Evolutionary conservation across 2,113 vertebrate species (phyloP).

Genomic region (Aspiorhynchus laticeps): DNA sequence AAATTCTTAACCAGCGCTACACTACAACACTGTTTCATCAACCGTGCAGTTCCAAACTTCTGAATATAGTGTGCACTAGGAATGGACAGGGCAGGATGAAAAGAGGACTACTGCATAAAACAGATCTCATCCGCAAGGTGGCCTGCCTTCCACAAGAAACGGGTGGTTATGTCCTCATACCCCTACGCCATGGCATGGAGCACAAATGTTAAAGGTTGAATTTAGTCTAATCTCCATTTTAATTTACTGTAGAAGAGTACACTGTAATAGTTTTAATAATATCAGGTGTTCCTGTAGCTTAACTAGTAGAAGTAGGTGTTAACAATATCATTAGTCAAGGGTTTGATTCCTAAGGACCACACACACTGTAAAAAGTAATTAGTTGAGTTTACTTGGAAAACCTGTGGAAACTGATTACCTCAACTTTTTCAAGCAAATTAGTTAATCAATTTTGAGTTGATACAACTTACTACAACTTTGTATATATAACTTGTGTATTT

Average conservation of each 20-base stretch:
- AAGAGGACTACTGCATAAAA: not conserved
- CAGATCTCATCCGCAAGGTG: conserved; percentile 16
- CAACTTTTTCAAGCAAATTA: no score
- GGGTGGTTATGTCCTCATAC: conserved; percentile 33
- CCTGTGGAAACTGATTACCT: no score
- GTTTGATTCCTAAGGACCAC: not conserved
- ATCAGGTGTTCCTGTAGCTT: not conserved
- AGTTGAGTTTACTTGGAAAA: no score
- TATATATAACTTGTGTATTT: no score
- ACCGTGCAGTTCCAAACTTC: conserved; percentile 15
- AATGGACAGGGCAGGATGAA: not conserved
- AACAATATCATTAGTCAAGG: not conserved
- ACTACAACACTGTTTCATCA: conserved; percentile 27
- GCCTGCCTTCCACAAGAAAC: conserved; percentile 18
- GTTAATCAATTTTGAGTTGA: no score
- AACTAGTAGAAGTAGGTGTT: not conserved
- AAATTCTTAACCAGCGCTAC: conserved; percentile 10
- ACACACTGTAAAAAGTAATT: no score
- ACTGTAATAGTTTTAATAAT: not conserved
- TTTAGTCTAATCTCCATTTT: not conserved
- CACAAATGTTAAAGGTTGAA: conserved; percentile 16
- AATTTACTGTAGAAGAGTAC: not conserved
- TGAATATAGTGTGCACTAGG: conserved; percentile 16
- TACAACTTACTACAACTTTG: no score
- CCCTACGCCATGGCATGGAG: conserved; percentile 14